Base-by-base conservation (phyloP, 2,888 invertebrate species). In the Volucella inanis region DNA sequence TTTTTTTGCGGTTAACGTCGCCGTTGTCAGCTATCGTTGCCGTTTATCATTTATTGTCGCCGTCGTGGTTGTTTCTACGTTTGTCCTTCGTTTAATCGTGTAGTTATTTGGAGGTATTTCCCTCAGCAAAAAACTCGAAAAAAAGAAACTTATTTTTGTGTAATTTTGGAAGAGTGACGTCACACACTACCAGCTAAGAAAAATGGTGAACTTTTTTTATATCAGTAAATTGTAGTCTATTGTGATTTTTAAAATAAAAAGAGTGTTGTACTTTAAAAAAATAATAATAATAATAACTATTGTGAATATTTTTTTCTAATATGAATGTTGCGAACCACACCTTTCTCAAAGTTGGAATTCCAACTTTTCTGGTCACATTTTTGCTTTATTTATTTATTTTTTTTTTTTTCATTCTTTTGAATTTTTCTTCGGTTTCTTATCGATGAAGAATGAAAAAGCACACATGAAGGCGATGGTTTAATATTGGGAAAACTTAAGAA, bases 91-190 rank as follows among this genome's bases (percentile, higher is more conserved):
- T 3, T 6, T 31, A 31, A 6, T 31, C 31, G 68, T 75, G 67
- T 74, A 65, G 45, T 74, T 8, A 31, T 14, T 64, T 49, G 10
- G 31, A 31, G 31, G 31, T 6, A 31, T 31, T 31, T 31, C 6
- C 6, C 31, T 6, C 0, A 31, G 31, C 6, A 31, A 31, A 31
- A 31, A 31, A 4, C 31, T 31, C 31, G 6, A 31, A 31, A 31
- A 31, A 31, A 6, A 31, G 2, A 38, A 41, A 43, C 38, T 31
- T 74, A 45, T 57, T 76, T 75, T 71, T 62, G 71, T 85, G 81
- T 81, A 85, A 81, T 68, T 85, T 77, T 22, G 80, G 64, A 80
- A 81, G 81, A 68, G 85, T 85, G 85, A 85, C 85, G 72, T 85
- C 85, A 85, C 80, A 84, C 74, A 71, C 59, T 67, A 76, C 76